Evolutionary conservation across 2,888 invertebrate genomes (phyloP).

Genomic region (Lepidocyrtoides sp.): DNA sequence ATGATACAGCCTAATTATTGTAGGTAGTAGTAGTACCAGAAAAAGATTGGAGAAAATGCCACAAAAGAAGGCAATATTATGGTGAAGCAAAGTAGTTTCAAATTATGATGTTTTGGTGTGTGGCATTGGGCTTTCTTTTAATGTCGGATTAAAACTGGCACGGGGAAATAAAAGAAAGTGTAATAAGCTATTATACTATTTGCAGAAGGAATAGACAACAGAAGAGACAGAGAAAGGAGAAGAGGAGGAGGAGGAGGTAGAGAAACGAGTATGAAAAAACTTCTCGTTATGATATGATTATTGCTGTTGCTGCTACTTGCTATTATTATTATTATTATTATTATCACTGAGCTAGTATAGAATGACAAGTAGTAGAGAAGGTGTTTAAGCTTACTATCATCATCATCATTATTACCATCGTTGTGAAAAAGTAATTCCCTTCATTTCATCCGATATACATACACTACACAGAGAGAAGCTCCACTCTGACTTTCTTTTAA

Average conservation of each 20-base stretch:
- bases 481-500: neutral
- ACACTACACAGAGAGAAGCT: neutral
- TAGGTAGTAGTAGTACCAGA: neutral
- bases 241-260: too few relatives aligned
- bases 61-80: neutral
- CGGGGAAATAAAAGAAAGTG: slow-evolving; percentile 1
- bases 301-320: neutral
- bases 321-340: slow-evolving; percentile 9
- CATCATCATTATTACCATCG: slow-evolving; percentile 45
- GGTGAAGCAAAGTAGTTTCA: neutral
- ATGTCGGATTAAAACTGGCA: slow-evolving; percentile 60
- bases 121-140: slow-evolving; percentile 25
- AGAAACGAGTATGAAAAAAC: too few relatives aligned
- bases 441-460: neutral
- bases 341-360: neutral
- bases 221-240: neutral
- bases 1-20: neutral
- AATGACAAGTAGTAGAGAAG: neutral
- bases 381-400: slow-evolving; percentile 48
- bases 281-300: neutral
- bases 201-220: slow-evolving; percentile 9
- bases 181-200: slow-evolving; percentile 42
- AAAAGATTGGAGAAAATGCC: neutral
- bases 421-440: neutral
- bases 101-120: neutral